A percentile compares a stretch with the other conserved stretches of the same genome.
Conservation (phyloP, 2,888 invertebrate species). For the Eupithecia vulgata region DNA sequence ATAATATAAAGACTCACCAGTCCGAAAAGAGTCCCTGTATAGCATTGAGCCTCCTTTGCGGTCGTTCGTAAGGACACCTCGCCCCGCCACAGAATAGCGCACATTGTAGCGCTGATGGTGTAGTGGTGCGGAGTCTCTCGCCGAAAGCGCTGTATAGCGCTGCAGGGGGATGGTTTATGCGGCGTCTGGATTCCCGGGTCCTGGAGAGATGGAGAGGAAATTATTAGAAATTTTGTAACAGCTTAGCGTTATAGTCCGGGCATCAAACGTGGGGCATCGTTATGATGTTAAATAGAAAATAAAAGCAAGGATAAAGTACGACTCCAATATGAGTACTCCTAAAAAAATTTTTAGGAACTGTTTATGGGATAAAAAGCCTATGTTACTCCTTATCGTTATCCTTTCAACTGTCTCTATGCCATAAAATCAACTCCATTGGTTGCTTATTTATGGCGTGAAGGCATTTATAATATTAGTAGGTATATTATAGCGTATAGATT, state of each 20-base stretch:
- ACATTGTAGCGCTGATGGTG: slow-evolving; percentile 90
- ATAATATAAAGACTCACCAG: slow-evolving; percentile 84
- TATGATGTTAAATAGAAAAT: background rate
- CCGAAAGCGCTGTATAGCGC: slow-evolving; percentile 74
- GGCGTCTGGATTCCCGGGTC: slow-evolving; percentile 70
- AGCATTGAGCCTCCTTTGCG: slow-evolving; percentile 85
- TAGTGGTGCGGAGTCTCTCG: slow-evolving; percentile 84
- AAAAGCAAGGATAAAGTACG: background rate
- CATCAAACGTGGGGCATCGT: background rate
- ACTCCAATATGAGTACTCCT: no score
- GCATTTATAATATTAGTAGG: no score
- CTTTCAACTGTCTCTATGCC: no score
- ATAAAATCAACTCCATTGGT: no score
- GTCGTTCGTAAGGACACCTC: slow-evolving; percentile 91
- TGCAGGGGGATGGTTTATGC: slow-evolving; percentile 72
- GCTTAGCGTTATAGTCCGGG: background rate
- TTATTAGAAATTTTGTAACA: background rate
- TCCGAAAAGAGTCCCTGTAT: slow-evolving; percentile 92
- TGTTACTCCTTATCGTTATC: no score
- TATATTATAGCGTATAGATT: no score
- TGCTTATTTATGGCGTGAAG: no score
- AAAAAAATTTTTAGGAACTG: no score
- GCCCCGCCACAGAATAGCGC: slow-evolving; percentile 93
- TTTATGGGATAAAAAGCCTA: no score
- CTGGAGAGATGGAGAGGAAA: slow-evolving; percentile 47